Percentiles rank a stretch among this genome's conserved stretches.
Evolutionary conservation across 2,888 invertebrate species (phyloP).

Genomic region (Acanthococcus lagerstroemiae): DNA sequence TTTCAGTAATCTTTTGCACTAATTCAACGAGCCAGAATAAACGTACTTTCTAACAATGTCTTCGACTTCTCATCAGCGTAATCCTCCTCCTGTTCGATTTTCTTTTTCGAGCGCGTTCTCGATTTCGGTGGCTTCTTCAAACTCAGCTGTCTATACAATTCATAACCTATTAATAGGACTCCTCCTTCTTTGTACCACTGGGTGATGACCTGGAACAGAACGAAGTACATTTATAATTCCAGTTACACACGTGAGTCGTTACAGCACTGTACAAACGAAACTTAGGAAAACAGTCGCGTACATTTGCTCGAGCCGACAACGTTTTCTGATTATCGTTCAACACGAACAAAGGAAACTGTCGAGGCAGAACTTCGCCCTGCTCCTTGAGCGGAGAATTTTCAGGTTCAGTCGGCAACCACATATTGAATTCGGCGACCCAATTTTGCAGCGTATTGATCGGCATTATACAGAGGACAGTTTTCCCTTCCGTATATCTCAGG

Average conservation of each 20-base stretch:
- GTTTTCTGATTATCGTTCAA: conserved; percentile 92
- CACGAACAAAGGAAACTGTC: conserved; percentile 79
- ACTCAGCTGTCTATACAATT: conserved; percentile 83
- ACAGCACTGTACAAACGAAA: no score
- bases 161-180: conserved; percentile 92
- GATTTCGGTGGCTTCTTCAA: conserved; percentile 60
- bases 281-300: conserved; percentile 42
- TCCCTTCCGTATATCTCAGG: conserved; percentile 76
- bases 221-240: neutral
- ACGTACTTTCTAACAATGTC: conserved; percentile 60
- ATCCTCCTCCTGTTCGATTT: conserved; percentile 47
- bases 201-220: conserved; percentile 42
- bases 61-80: conserved; percentile 51
- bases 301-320: conserved; percentile 73
- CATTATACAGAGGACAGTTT: conserved; percentile 88
- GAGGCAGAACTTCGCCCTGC: conserved; percentile 58
- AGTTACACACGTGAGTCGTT: neutral
- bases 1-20: neutral
- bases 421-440: conserved; percentile 88
- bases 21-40: neutral
- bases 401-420: conserved; percentile 77
- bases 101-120: conserved; percentile 49
- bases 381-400: conserved; percentile 50
- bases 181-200: conserved; percentile 85
- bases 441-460: conserved; percentile 95